These are phyloP conservation scores for Drosophila sucinea DNA, from an alignment of 1,140 invertebrate species.

Conservation along the genomic window DNA sequence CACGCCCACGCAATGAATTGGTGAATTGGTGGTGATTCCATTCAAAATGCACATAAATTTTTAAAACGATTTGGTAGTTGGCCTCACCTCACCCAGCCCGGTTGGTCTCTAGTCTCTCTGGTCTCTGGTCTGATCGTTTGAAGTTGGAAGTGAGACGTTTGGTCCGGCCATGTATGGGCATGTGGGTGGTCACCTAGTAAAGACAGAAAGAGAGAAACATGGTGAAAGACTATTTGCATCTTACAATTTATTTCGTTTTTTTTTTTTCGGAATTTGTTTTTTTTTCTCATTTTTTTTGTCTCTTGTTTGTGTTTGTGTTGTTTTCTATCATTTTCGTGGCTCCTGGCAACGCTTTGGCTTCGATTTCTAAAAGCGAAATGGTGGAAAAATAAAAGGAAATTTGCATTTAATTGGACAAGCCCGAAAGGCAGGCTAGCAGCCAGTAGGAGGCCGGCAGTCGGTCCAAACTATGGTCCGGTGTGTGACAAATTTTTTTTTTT, in stretches of 20 bases:
- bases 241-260: constrained; percentile 11
- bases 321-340: background rate
- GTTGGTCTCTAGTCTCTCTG: constrained; percentile 16
- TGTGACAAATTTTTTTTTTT: constrained; percentile 46
- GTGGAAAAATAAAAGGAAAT: constrained; percentile 53
- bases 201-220: constrained; percentile 24
- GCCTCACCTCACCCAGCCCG: constrained; percentile 12
- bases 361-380: constrained; percentile 58
- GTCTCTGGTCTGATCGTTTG: constrained; percentile 19
- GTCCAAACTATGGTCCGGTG: background rate
- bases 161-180: constrained; percentile 59
- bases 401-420: constrained; percentile 76
- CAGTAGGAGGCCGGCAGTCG: background rate
- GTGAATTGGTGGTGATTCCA: constrained; percentile 55
- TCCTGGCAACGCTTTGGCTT: constrained; percentile 25
- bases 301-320: constrained; percentile 22
- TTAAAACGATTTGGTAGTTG: constrained; percentile 12
- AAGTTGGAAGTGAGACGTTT: constrained; percentile 69
- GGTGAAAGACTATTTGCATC: constrained; percentile 49
- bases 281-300: constrained; percentile 19
- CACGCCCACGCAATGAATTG: constrained; percentile 57
- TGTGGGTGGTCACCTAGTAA: constrained; percentile 65
- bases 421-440: background rate
- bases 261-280: constrained; percentile 27
- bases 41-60: constrained; percentile 80